Evolutionary conservation across 2,797 vertebrate genomes (phyloP), one percentile per base, ranked within the genome.

Genomic region (Acomys russatus): DNA sequence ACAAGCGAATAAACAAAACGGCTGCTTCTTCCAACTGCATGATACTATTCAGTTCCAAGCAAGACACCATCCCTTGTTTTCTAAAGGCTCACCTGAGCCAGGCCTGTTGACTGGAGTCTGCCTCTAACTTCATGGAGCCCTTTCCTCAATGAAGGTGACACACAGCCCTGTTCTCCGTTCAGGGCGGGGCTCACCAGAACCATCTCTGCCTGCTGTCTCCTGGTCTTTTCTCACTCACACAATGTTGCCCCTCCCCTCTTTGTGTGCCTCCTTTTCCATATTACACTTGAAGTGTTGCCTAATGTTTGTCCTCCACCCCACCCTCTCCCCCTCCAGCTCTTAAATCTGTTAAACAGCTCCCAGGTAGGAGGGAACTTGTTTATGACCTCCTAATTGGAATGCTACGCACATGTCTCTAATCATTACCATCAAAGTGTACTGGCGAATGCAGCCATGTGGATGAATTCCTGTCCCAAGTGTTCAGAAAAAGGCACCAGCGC

Each of bases 381-480:
- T 70, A 56, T 22, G 95, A 98, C 98, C 94, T 97, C 95, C 97
- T 98, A 98, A 98, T 98, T 96, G 93, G 76, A 92, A 91, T 91
- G 92, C 97, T 18, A 4, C 90, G 25, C 71, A 86, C 44, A 88
- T 70, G 92, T 95, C 97, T 97, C 92, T 98, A 91, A 96, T 97
- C 95, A 82, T 98, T 97, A 98, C 93, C 97, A 98, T 97, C 94
- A 98, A 98, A 96, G 95, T 91, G 73, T 17, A 68, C 76, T 92
- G 98, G 97, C 84, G 97, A 96, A 97, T 66, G 80, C 95, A 96
- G 91, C 92, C 94, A 95, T 96, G 93, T 4, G 94, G 91, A 97
- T 97, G 97, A 97, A 97, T 97, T 94, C 90, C 68, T 95, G 90
- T 93, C 97, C 94, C 87, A 96, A 97, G 96, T 94, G 98, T 97